Evolutionary conservation across 2,797 vertebrate genomes (phyloP).

Genomic region (Odontamblyopus rebecca): DNA sequence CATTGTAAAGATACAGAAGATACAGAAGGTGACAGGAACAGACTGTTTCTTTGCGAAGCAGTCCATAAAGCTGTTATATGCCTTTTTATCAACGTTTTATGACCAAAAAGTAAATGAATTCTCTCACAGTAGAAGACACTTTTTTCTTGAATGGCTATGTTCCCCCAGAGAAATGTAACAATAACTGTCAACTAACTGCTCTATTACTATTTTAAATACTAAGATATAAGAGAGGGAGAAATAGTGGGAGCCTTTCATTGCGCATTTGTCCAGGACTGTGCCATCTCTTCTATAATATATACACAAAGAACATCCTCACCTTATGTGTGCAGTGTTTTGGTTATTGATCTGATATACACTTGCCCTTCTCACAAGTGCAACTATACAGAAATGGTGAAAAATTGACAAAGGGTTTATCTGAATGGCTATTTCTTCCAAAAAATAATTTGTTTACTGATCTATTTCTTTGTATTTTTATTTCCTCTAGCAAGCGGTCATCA

Average conservation of each 20-base stretch:
- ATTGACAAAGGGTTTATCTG: not conserved
- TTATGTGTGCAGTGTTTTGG: not conserved
- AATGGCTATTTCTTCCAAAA: not conserved
- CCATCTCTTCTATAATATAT: not conserved
- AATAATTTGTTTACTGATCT: not conserved
- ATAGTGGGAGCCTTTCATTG: not conserved
- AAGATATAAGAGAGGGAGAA: not conserved
- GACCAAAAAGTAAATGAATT: not conserved
- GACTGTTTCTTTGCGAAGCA: constrained; percentile 3
- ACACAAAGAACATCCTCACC: not conserved
- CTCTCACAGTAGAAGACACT: not conserved
- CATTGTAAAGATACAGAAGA: constrained; percentile 1
- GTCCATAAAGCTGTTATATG: constrained; percentile 6
- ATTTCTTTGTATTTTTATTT: constrained; percentile 28
- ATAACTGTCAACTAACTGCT: not conserved
- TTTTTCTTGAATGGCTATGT: not conserved
- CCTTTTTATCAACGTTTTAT: constrained; percentile 6
- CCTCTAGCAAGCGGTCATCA: constrained; percentile 93
- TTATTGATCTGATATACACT: not conserved
- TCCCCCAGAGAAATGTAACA: not conserved
- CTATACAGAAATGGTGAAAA: not conserved
- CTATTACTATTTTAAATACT: not conserved
- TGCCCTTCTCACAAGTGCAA: not conserved
- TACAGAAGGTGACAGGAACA: not conserved
- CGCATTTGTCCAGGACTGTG: not conserved